These are phyloP conservation scores for Amphibalanus amphitrite DNA, from an alignment of 1,140 invertebrate genomes.

Conservation along the genomic window DNA sequence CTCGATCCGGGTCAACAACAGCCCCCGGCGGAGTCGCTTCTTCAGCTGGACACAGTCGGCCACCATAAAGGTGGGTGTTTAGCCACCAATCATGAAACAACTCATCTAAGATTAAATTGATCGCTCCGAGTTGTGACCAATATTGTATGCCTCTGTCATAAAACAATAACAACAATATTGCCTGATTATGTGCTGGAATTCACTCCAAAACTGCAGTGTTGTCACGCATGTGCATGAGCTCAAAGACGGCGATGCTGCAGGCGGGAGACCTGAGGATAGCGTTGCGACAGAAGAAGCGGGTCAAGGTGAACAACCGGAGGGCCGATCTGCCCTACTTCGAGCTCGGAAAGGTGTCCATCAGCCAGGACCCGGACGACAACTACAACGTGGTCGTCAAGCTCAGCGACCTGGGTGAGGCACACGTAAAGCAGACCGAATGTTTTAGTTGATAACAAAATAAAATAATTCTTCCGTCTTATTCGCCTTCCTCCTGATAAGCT, in stretches of 20 bases:
- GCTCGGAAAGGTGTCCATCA: conserved; percentile 26
- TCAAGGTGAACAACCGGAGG: conserved; percentile 64
- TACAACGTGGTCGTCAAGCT: not conserved
- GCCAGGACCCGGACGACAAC: conserved; percentile 19
- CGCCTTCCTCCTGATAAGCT: too few relatives aligned
- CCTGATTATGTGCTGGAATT: too few relatives aligned
- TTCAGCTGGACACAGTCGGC: conserved; percentile 78
- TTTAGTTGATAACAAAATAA: too few relatives aligned
- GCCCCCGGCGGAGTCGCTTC: conserved; percentile 50
- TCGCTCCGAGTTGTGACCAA: too few relatives aligned
- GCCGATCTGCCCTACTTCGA: conserved; percentile 44
- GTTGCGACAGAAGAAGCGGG: conserved; percentile 64
- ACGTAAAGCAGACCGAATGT: too few relatives aligned
- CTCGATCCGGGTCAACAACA: conserved; percentile 73
- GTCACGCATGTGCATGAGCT: too few relatives aligned
- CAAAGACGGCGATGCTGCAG: conserved; percentile 15
- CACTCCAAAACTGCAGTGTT: too few relatives aligned
- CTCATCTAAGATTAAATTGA: too few relatives aligned
- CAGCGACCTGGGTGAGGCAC: not conserved
- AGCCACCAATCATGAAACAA: too few relatives aligned
- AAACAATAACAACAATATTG: too few relatives aligned
- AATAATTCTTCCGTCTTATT: too few relatives aligned
- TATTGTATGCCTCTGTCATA: too few relatives aligned
- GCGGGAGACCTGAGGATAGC: conserved; percentile 46
- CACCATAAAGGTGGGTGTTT: conserved; percentile 41